A percentile compares a stretch with the other conserved stretches of the same genome.
Conservation (phyloP, 2,888 invertebrate species). For the Sympetrum striolatum region DNA sequence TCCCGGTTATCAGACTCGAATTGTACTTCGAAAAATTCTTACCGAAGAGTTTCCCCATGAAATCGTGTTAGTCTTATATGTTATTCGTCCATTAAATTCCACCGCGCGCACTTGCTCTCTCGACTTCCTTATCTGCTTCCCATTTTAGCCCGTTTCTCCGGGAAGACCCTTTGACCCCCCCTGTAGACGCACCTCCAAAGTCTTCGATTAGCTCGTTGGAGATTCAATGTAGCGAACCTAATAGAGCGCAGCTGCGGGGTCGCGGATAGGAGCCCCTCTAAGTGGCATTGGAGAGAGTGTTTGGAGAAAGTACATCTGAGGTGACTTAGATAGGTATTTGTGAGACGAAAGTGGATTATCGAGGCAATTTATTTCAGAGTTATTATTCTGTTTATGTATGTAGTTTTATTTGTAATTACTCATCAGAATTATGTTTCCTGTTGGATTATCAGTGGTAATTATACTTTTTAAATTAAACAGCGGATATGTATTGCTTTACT, state of each 20-base stretch:
- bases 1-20: neutral
- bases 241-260: conserved; percentile 30
- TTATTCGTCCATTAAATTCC: conserved; percentile 10
- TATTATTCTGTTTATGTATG: no score
- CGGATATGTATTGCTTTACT: no score
- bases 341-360: neutral
- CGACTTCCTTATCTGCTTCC: conserved; percentile 32
- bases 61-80: conserved; percentile 7
- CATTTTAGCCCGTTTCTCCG: conserved; percentile 8
- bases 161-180: neutral
- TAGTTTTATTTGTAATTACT: no score
- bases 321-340: neutral
- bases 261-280: neutral
- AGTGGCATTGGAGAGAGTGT: conserved; percentile 9
- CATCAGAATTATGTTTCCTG: no score
- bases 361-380: no score
- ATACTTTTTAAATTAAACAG: no score
- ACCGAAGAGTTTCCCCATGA: neutral
- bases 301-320: neutral
- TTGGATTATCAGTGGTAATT: no score
- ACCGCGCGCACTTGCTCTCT: conserved; percentile 19
- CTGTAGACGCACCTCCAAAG: neutral
- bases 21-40: neutral
- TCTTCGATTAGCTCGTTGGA: conserved; percentile 36
- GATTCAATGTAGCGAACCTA: conserved; percentile 40